phyloP scores from a whole-genome alignment of 2,113 vertebrate genomes.

The Pollimyrus isidori region DNA sequence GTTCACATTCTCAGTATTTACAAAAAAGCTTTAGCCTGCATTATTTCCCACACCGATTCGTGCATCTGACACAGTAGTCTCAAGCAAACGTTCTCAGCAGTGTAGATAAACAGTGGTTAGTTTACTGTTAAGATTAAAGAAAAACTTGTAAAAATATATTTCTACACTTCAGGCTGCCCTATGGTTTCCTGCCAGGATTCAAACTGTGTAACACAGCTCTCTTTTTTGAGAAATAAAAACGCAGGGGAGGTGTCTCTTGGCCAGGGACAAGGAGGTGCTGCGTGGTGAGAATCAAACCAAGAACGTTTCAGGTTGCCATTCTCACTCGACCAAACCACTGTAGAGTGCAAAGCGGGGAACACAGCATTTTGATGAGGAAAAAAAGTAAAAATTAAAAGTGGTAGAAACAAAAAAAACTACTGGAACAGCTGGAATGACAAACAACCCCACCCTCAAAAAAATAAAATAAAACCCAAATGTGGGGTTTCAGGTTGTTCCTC shows the following conservation, averaged over 20 bases:
- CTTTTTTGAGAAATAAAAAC: neutral
- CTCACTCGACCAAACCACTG: neutral
- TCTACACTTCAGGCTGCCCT: neutral
- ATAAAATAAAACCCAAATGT: neutral
- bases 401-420: neutral
- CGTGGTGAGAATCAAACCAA: neutral
- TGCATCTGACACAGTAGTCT: neutral
- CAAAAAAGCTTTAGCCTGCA: neutral
- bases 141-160: neutral
- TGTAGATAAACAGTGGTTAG: neutral
- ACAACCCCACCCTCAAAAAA: neutral
- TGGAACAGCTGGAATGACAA: neutral
- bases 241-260: neutral
- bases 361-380: neutral
- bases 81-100: neutral
- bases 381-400: neutral
- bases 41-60: neutral
- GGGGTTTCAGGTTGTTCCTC: neutral
- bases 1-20: conserved; percentile 2
- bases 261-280: neutral
- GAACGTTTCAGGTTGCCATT: neutral
- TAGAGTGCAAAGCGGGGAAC: neutral
- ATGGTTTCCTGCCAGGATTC: neutral
- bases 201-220: neutral
- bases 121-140: neutral